Percentiles rank a stretch among this genome's conserved stretches.
Conservation (phyloP, 2,797 vertebrate genomes). For the Ptychobarbus kaznakovi region DNA sequence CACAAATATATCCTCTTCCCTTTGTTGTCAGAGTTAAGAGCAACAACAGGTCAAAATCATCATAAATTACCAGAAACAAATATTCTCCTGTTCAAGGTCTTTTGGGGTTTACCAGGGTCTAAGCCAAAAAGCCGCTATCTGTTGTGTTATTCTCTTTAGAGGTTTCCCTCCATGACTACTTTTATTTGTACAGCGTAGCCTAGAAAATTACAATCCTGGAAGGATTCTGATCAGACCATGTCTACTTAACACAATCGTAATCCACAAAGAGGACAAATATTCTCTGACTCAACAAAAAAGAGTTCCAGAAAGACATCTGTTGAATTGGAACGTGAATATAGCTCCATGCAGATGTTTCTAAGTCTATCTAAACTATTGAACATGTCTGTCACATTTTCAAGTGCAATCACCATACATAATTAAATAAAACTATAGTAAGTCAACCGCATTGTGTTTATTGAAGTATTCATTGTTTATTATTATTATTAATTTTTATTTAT, state of each 20-base stretch:
- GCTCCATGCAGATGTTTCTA: not conserved
- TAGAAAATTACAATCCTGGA: conserved; percentile 42
- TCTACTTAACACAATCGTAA: conserved; percentile 47
- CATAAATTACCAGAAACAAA: conserved; percentile 39
- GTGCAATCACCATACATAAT: not conserved
- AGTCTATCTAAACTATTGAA: not conserved
- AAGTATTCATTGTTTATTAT: not conserved
- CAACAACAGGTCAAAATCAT: conserved; percentile 33
- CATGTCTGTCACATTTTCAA: not conserved
- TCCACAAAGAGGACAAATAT: conserved; percentile 42
- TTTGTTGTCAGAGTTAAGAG: conserved; percentile 56
- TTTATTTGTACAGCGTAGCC: conserved; percentile 24
- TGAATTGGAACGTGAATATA: not conserved
- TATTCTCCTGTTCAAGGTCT: conserved; percentile 23
- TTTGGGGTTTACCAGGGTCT: conserved; percentile 21
- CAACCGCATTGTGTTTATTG: not conserved
- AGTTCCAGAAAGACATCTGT: conserved; percentile 9
- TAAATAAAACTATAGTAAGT: not conserved
- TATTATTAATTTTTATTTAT: not conserved
- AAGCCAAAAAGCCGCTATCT: not conserved
- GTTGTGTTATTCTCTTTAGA: conserved; percentile 40
- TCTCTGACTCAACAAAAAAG: not conserved
- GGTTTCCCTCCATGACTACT: conserved; percentile 38
- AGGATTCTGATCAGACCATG: conserved; percentile 37
- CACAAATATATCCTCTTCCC: conserved; percentile 61